A percentile compares a stretch with the other conserved stretches of the same genome.
Evolutionary conservation across 2,888 invertebrate species (phyloP).

Genomic region (Tupiocoris notatus): DNA sequence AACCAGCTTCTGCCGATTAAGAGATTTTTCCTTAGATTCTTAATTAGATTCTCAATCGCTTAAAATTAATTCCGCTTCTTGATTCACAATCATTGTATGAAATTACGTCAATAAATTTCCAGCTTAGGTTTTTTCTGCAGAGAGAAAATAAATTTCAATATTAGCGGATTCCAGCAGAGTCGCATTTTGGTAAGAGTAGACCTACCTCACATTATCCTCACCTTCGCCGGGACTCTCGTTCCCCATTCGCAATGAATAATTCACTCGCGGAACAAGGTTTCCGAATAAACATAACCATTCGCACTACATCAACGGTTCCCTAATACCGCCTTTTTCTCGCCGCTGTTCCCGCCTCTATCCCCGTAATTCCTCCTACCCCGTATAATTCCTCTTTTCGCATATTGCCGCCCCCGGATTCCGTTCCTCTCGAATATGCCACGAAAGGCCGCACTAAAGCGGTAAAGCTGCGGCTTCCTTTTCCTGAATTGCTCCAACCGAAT

Average conservation of each 20-base stretch:
- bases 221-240: not conserved
- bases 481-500: too few relatives aligned
- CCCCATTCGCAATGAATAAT: slow-evolving; percentile 19
- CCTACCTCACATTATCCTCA: not conserved
- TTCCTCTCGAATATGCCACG: not conserved
- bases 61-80: too few relatives aligned
- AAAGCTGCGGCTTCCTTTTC: too few relatives aligned
- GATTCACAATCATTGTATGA: too few relatives aligned
- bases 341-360: not conserved
- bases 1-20: too few relatives aligned
- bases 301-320: slow-evolving; percentile 26
- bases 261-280: slow-evolving; percentile 27
- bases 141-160: too few relatives aligned
- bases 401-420: not conserved
- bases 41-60: too few relatives aligned
- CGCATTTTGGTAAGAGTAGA: too few relatives aligned
- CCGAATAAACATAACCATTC: slow-evolving; percentile 36
- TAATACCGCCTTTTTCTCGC: slow-evolving; percentile 13
- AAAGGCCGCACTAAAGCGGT: not conserved
- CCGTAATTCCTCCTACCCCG: slow-evolving; percentile 15
- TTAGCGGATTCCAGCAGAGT: too few relatives aligned
- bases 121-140: too few relatives aligned
- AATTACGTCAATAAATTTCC: too few relatives aligned
- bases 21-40: too few relatives aligned
- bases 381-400: not conserved